Conservation (phyloP, 2,888 invertebrate species). For the Drosophila niveifrons region DNA sequence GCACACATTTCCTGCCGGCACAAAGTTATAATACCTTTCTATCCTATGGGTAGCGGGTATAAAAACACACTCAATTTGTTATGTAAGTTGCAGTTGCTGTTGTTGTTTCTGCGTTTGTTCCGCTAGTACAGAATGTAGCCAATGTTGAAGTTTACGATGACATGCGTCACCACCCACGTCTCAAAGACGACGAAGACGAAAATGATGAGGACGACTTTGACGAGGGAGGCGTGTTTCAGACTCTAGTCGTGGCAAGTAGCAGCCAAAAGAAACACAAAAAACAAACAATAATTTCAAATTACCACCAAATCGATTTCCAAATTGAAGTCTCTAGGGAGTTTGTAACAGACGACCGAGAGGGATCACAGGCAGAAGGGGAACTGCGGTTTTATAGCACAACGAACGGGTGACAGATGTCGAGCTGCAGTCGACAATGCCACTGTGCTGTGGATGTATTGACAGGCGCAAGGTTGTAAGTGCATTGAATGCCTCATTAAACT, state of each 20-base stretch:
- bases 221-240: constrained; percentile 64
- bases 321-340: constrained; percentile 58
- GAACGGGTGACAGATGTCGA: constrained; percentile 76
- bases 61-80: constrained; percentile 55
- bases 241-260: constrained; percentile 22
- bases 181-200: constrained; percentile 39
- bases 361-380: constrained; percentile 23
- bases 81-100: constrained; percentile 65
- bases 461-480: constrained; percentile 73
- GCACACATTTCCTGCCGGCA: too few species aligned
- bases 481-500: constrained; percentile 82
- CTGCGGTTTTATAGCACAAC: constrained; percentile 72
- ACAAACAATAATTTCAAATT: constrained; percentile 76
- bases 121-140: constrained; percentile 58
- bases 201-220: constrained; percentile 22
- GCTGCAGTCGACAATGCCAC: constrained; percentile 29
- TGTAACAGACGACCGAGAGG: constrained; percentile 19
- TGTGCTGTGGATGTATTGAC: constrained; percentile 50
- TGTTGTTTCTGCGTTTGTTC: constrained; percentile 40
- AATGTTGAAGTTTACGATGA: constrained; percentile 83
- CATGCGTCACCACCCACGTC: constrained; percentile 84
- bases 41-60: too few species aligned
- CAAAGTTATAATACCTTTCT: too few species aligned
- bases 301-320: constrained; percentile 75
- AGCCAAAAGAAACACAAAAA: constrained; percentile 38